These are phyloP conservation scores for Gymnosoma rotundatum DNA, from an alignment of 2,888 invertebrate species.

Conservation along the genomic window DNA sequence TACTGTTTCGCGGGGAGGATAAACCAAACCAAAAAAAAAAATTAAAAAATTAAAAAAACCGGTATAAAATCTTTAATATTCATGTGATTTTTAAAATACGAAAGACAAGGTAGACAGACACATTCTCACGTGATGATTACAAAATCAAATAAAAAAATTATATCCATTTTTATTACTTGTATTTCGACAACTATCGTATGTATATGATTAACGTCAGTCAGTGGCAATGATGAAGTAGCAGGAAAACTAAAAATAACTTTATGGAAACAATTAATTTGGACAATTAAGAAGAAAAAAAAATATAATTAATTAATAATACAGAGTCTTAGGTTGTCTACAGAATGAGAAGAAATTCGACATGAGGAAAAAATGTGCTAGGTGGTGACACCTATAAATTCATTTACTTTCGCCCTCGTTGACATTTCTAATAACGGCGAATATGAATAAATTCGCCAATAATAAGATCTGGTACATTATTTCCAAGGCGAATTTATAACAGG, in stretches of 20 bases:
- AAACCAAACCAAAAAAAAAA: not conserved
- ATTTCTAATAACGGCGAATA: too few species aligned
- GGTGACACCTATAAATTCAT: too few species aligned
- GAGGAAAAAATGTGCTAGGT: too few species aligned
- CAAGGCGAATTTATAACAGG: too few species aligned
- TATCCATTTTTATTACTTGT: not conserved
- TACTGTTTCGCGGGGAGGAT: not conserved
- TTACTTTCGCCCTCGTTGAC: too few species aligned
- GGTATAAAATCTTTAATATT: conserved; percentile 33
- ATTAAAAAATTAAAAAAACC: conserved; percentile 10
- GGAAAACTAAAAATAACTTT: not conserved
- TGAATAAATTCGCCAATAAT: too few species aligned
- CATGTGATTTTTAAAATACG: conserved; percentile 16
- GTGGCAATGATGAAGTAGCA: not conserved
- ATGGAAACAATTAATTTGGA: not conserved
- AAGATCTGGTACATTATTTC: too few species aligned
- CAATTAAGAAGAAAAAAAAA: not conserved
- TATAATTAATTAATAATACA: too few species aligned
- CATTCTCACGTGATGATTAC: conserved; percentile 47
- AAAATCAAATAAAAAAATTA: conserved; percentile 16
- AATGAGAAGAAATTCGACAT: too few species aligned
- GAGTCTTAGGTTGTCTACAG: too few species aligned
- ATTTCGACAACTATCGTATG: not conserved
- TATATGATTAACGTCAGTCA: not conserved
- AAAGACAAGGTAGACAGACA: too few species aligned